Base-by-base conservation (phyloP, 2,888 invertebrate genomes). In the Thumatha senex region DNA sequence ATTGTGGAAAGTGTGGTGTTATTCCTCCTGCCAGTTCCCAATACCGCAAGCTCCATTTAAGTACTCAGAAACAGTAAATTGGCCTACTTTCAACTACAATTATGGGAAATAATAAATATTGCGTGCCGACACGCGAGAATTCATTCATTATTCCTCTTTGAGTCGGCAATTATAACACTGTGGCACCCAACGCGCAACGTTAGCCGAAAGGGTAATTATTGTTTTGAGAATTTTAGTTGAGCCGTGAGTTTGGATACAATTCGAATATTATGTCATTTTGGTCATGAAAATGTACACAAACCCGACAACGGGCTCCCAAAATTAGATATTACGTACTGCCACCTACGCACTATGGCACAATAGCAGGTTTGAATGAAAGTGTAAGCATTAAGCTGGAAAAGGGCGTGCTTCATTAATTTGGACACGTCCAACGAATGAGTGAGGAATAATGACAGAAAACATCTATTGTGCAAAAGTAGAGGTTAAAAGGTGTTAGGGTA, bases 21-120 rank as follows among this genome's bases (percentile, higher is more conserved):
- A 40, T 46, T 46, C 33, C 40, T 18, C 33, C n/a, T 34, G 29
- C 30, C 8, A 39, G 46, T 46, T 31, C 33, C 31, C 24, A 14
- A 40, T 18, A 39, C 14, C 12, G 12, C 10, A 29, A 39, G 12
- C 30, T 36, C 40, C 40, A 46, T 33, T 46, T 47, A 41, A 14
- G 34, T 40, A n/a, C 46, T 41, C 29, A 35, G 41, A 39, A 46
- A 31, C 47, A 40, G 40, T 57, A 57, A 51, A 51, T 54, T 46
- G 39, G 39, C 45, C 54, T 45, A 51, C 43, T 48, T 41, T 41
- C 35, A 34, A 18, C 35, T 39, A 41, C 58, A 65, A 65, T 57
- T 61, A 61, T 61, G 54, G 51, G 58, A 61, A 62, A 65, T 39
- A 39, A 61, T 61, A 57, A 57, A 57, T 48, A 61, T 61, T 46